Conservation (phyloP, 2,888 invertebrate genomes). For the Endotricha flammealis region DNA sequence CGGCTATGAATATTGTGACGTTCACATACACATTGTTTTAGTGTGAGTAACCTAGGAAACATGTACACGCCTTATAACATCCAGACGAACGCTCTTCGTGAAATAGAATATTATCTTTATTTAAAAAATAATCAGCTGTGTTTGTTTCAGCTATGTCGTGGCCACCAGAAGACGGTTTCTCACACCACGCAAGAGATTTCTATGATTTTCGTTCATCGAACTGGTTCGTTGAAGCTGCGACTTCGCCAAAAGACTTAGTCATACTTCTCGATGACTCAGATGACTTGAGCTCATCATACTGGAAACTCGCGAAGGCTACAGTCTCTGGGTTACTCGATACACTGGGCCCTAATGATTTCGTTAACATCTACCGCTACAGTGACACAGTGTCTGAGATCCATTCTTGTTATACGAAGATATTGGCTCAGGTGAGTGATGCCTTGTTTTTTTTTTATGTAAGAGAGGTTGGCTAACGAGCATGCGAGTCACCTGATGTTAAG, state of each 20-base stretch:
- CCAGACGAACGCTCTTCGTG: no score
- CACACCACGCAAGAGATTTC: slow-evolving; percentile 87
- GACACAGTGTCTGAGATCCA: slow-evolving; percentile 90
- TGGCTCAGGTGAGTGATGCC: slow-evolving; percentile 87
- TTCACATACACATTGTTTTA: no score
- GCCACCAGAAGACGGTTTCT: slow-evolving; percentile 88
- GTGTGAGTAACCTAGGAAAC: no score
- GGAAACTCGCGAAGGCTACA: slow-evolving; percentile 92
- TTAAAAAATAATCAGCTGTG: no score
- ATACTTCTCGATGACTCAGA: slow-evolving; percentile 95
- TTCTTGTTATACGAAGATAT: slow-evolving; percentile 92
- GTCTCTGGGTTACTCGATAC: slow-evolving; percentile 95
- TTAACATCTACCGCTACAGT: slow-evolving; percentile 95
- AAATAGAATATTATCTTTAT: no score
- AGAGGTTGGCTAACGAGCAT: no score
- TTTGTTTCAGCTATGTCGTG: slow-evolving; percentile 84
- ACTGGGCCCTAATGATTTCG: slow-evolving; percentile 97
- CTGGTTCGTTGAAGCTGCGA: slow-evolving; percentile 98
- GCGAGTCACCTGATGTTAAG: no score
- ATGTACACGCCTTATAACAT: no score
- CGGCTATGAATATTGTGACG: no score
- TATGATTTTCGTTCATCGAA: slow-evolving; percentile 96
- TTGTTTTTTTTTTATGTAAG: not conserved
- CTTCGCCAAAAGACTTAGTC: slow-evolving; percentile 97
- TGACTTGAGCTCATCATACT: slow-evolving; percentile 90